Conservation (phyloP, 2,113 vertebrate species). For the Dasypus novemcinctus region DNA sequence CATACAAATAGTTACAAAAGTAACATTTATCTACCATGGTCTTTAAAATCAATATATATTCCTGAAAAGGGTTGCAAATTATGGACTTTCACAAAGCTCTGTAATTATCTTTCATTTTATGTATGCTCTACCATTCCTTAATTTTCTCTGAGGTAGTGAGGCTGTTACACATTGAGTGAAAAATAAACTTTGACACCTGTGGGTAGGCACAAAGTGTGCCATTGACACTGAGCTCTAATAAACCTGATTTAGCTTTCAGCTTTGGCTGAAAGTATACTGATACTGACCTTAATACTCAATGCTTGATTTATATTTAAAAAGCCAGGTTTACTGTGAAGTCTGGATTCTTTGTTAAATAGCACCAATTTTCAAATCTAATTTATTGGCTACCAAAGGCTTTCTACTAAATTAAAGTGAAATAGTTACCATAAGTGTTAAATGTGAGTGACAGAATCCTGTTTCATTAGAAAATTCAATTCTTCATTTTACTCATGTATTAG, state of each 20-base stretch:
- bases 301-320: not conserved
- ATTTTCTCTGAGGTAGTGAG: not conserved
- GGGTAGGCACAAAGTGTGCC: not conserved
- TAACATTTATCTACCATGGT: not conserved
- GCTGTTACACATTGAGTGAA: not conserved
- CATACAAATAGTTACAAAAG: conserved; percentile 5
- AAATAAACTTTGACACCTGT: not conserved
- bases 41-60: not conserved
- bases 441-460: conserved; percentile 4
- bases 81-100: not conserved
- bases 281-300: not conserved
- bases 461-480: conserved; percentile 49
- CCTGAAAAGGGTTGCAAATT: not conserved
- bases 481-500: too few species aligned
- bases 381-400: not conserved
- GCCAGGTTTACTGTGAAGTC: not conserved
- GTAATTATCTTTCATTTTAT: not conserved
- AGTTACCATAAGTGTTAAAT: not conserved
- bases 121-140: not conserved
- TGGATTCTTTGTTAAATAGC: not conserved
- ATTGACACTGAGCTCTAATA: not conserved
- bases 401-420: not conserved
- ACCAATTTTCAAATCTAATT: conserved; percentile 15
- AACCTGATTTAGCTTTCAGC: not conserved
- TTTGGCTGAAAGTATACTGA: not conserved